Percentiles rank a stretch among this genome's conserved stretches.
Evolutionary conservation across 2,797 vertebrate species (phyloP).

Genomic region (Brachyalestes nurse): DNA sequence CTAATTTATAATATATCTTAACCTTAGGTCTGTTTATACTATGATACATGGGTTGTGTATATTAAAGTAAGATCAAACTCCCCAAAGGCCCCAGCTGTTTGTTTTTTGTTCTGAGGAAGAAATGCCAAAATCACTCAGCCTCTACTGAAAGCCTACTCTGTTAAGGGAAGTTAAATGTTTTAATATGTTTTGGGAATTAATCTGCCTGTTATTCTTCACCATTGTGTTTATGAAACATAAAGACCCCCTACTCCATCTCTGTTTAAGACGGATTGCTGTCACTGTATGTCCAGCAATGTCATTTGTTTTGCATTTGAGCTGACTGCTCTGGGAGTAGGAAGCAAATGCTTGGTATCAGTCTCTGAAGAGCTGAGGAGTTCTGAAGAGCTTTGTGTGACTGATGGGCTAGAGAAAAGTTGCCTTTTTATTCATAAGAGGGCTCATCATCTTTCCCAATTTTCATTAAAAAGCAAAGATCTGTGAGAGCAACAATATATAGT

Average conservation of each 20-base stretch:
- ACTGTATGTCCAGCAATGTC: constrained; percentile 14
- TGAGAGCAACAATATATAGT: no score
- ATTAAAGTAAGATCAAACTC: constrained; percentile 15
- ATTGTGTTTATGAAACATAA: constrained; percentile 35
- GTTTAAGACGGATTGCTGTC: constrained; percentile 27
- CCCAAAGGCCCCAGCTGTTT: constrained; percentile 18
- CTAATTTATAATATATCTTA: neutral
- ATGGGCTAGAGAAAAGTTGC: neutral
- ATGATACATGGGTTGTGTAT: neutral
- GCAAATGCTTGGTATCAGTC: neutral
- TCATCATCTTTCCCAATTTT: constrained; percentile 43
- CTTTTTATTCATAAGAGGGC: constrained; percentile 6
- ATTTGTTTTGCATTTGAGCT: constrained; percentile 42
- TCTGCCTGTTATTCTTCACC: neutral
- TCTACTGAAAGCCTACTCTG: constrained; percentile 7
- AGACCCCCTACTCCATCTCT: constrained; percentile 24
- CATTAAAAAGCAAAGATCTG: no score
- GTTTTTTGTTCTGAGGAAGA: constrained; percentile 6
- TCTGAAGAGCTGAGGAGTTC: no score
- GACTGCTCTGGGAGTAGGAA: constrained; percentile 18
- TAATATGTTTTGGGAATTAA: constrained; percentile 11
- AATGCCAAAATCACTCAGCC: neutral
- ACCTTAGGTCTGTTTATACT: no score
- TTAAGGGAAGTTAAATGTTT: constrained; percentile 2
- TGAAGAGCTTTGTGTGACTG: constrained; percentile 26